phyloP scores from a whole-genome alignment of 2,888 invertebrate genomes.

The Gymnocheta viridis region DNA sequence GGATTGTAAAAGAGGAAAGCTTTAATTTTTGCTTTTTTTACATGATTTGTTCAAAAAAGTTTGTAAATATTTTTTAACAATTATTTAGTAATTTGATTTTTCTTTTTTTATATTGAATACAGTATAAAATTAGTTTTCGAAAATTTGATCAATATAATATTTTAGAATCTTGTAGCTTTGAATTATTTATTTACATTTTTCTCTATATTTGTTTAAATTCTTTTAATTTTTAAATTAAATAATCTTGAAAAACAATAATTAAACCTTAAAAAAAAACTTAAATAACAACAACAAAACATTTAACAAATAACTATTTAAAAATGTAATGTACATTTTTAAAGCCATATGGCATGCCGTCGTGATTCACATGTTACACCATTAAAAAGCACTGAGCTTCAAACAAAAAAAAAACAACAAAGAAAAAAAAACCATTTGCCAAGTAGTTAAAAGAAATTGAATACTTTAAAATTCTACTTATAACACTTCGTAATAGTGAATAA shows the following conservation, averaged over 20 bases:
- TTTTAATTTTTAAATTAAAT: conserved; percentile 1
- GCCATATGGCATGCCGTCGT: conserved; percentile 62
- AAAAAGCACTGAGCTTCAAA: not conserved
- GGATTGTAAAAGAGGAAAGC: not conserved
- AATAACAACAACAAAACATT: conserved; percentile 1
- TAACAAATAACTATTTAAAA: not conserved
- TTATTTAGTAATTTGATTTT: no score
- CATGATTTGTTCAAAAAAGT: no score
- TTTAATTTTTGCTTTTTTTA: no score
- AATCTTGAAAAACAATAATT: not conserved
- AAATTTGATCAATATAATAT: not conserved
- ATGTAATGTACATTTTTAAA: conserved; percentile 32
- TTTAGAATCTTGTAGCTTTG: not conserved
- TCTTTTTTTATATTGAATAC: no score
- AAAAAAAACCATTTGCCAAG: not conserved
- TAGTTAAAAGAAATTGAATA: not conserved
- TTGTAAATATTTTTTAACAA: no score
- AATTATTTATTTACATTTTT: not conserved
- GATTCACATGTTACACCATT: conserved; percentile 22
- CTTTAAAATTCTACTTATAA: no score
- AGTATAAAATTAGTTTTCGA: no score
- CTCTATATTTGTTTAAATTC: conserved; percentile 17
- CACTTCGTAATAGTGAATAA: no score
- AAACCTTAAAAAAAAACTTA: not conserved
- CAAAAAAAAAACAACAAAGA: not conserved